A percentile compares a stretch with the other conserved stretches of the same genome.
Evolutionary conservation across 1,140 invertebrate genomes (phyloP).

Genomic region (Lethocerus indicus): DNA sequence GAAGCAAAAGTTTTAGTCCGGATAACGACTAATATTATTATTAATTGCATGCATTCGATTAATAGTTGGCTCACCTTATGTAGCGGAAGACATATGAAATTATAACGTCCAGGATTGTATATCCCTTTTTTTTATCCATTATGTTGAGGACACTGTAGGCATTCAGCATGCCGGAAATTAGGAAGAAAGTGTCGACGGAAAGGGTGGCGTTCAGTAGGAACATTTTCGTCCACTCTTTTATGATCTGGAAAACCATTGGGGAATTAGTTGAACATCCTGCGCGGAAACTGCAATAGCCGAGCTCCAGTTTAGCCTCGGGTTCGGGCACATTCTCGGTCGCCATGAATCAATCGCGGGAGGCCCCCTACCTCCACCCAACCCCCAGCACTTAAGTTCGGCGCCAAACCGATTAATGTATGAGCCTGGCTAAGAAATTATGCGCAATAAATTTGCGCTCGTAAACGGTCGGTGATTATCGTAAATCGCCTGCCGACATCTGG

Average conservation of each 20-base stretch:
- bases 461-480: too few relatives aligned
- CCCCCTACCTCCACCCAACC: neutral
- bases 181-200: constrained; percentile 19
- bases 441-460: too few relatives aligned
- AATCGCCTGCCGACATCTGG: too few relatives aligned
- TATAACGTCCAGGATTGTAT: constrained; percentile 1
- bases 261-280: neutral
- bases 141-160: constrained; percentile 14
- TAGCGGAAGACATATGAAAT: constrained; percentile 11
- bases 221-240: constrained; percentile 12
- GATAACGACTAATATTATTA: too few relatives aligned
- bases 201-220: constrained; percentile 15
- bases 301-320: neutral
- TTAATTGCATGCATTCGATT: too few relatives aligned
- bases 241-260: constrained; percentile 11
- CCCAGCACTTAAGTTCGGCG: neutral
- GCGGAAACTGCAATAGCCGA: neutral
- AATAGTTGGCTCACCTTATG: constrained; percentile 16
- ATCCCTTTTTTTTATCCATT: constrained; percentile 8
- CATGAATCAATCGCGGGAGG: neutral
- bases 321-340: neutral
- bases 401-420: neutral
- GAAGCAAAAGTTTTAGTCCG: too few relatives aligned
- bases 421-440: neutral
- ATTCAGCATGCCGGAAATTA: constrained; percentile 17